Conservation (phyloP, 2,113 vertebrate species). For the Stigmatopora nigra region DNA sequence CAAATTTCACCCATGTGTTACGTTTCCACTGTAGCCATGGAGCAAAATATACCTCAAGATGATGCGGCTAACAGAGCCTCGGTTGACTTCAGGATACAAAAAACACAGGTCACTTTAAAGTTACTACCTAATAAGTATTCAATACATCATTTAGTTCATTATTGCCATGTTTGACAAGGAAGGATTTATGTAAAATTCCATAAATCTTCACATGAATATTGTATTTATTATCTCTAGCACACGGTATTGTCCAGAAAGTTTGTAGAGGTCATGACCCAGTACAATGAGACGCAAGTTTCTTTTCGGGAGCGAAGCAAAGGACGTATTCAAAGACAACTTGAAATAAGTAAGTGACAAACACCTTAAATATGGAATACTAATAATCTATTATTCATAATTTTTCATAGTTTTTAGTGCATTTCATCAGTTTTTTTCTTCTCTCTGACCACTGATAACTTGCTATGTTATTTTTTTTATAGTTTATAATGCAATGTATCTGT, state of each 20-base stretch:
- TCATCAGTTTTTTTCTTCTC: no score
- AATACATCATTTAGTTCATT: not conserved
- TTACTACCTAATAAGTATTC: not conserved
- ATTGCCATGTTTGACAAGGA: not conserved
- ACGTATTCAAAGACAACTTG: constrained; percentile 89
- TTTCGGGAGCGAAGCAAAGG: constrained; percentile 93
- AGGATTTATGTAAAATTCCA: not conserved
- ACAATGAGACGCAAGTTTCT: constrained; percentile 86
- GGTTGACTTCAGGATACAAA: constrained; percentile 86
- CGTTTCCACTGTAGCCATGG: constrained; percentile 71
- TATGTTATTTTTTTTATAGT: no score
- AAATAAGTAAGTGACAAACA: constrained; percentile 83
- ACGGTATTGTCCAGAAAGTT: constrained; percentile 87
- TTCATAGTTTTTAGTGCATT: no score
- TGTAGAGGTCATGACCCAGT: constrained; percentile 91
- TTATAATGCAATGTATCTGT: no score
- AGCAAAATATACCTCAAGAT: constrained; percentile 78
- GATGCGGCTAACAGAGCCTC: constrained; percentile 71
- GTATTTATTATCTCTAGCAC: constrained; percentile 66
- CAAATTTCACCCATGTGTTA: not conserved
- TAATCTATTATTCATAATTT: no score
- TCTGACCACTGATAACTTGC: no score
- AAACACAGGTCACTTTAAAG: constrained; percentile 74
- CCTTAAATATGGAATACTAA: not conserved
- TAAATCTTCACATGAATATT: not conserved